These are phyloP conservation scores for Cygnus buccinator DNA, from an alignment of 2,113 vertebrate genomes.

Conservation along the genomic window DNA sequence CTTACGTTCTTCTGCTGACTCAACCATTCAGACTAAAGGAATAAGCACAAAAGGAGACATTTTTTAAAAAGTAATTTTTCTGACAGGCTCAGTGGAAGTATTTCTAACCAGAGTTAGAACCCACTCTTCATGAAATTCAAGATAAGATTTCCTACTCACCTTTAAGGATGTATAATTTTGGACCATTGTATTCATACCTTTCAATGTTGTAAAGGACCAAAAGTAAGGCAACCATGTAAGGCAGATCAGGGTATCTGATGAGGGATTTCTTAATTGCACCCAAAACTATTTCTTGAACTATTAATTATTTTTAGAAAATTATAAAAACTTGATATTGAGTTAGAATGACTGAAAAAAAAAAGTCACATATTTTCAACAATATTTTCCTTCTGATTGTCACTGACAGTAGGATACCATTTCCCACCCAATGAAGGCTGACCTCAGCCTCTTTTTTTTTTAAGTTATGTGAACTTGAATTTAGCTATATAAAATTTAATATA, in stretches of 20 bases:
- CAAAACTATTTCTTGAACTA: background rate
- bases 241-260: background rate
- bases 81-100: background rate
- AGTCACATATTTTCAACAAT: background rate
- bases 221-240: background rate
- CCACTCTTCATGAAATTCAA: background rate
- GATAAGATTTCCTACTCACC: background rate
- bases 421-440: background rate
- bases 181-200: background rate
- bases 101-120: background rate
- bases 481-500: background rate
- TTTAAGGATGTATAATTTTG: background rate
- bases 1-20: background rate
- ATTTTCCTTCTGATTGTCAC: background rate
- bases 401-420: background rate
- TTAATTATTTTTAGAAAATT: background rate
- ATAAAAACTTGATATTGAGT: background rate
- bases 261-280: background rate
- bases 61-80: background rate
- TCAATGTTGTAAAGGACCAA: background rate
- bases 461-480: background rate
- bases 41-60: background rate
- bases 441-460: background rate
- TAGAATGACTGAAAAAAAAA: background rate
- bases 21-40: background rate